Evolutionary conservation across 1,140 invertebrate species (phyloP).

Genomic region (Sesamia nonagrioides): DNA sequence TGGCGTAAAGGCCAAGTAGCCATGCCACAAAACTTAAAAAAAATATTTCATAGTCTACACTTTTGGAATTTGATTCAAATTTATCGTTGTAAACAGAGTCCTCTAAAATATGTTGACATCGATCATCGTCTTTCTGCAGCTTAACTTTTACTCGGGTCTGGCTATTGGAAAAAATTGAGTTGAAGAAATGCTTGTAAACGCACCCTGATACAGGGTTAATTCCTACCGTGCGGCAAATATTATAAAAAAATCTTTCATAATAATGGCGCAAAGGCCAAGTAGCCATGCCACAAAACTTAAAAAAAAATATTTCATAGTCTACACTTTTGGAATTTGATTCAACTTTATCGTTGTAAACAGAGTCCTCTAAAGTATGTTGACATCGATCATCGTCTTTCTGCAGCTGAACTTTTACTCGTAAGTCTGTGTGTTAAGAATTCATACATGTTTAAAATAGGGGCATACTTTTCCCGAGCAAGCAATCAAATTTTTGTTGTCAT

Average conservation of each 20-base stretch:
- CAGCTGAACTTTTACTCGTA: conserved; percentile 10
- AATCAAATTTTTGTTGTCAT: no score
- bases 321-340: background rate
- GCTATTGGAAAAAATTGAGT: no score
- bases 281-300: no score
- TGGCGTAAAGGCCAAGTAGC: no score
- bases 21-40: no score
- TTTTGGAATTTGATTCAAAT: conserved; percentile 1
- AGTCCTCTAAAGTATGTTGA: conserved; percentile 27
- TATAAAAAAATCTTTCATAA: no score
- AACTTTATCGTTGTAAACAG: conserved; percentile 10
- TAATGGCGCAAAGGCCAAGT: no score
- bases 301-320: background rate
- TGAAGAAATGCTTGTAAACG: no score
- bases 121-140: background rate
- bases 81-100: conserved; percentile 12
- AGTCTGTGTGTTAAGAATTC: conserved; percentile 9
- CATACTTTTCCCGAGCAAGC: no score
- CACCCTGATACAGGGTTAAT: no score
- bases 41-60: background rate
- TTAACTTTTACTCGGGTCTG: background rate
- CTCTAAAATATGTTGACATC: conserved; percentile 24
- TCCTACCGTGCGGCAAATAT: no score
- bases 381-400: background rate
- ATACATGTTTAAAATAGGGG: no score